A percentile compares a stretch with the other conserved stretches of the same genome.
Conservation (phyloP, 2,113 vertebrate genomes). For the Zosterops pallidus region DNA sequence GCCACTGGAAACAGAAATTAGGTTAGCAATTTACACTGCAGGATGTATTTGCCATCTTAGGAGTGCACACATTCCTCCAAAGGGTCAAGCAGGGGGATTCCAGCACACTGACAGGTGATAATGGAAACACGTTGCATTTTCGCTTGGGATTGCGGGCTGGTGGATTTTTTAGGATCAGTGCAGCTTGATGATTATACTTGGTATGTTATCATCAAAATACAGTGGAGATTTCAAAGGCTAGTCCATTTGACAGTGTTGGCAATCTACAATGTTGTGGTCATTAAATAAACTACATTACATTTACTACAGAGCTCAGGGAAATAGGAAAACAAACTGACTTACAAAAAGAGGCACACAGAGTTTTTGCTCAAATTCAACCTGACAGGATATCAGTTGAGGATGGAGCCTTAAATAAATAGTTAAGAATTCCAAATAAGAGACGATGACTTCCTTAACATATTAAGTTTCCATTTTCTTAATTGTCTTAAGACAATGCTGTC, state of each 20-base stretch:
- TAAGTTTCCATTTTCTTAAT: neutral
- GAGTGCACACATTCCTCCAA: neutral
- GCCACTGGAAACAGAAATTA: neutral
- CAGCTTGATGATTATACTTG: neutral
- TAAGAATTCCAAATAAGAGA: neutral
- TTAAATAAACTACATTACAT: neutral
- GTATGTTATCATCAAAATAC: neutral
- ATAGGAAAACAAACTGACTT: neutral
- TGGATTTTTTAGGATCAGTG: neutral
- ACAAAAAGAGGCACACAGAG: rapidly evolving
- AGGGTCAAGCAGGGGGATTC: neutral
- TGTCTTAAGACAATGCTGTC: neutral
- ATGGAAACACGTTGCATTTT: neutral
- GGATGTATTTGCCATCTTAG: neutral
- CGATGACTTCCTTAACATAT: neutral
- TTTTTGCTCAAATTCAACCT: neutral
- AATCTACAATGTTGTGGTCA: neutral
- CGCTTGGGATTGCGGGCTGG: neutral
- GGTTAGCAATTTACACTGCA: neutral
- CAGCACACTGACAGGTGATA: neutral
- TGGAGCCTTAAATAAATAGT: neutral
- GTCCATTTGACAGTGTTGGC: neutral
- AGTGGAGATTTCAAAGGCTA: neutral
- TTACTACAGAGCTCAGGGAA: neutral
- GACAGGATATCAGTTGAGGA: neutral